phyloP scores from a whole-genome alignment of 2,797 vertebrate genomes.

The Enteromius radiatus region DNA sequence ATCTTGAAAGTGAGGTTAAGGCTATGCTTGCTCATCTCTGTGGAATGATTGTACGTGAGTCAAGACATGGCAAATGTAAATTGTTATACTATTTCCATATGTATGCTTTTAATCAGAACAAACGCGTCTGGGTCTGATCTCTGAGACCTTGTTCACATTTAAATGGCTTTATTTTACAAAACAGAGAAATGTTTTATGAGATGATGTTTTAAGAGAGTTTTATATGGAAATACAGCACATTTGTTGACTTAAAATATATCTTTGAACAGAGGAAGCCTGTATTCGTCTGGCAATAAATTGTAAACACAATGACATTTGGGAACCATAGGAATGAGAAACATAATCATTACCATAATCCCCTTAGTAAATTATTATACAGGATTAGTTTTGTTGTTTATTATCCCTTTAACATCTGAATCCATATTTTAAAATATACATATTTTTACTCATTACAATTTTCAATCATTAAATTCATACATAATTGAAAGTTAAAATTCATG shows the following conservation, averaged over 20 bases:
- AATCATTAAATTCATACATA: not conserved
- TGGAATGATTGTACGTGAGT: not conserved
- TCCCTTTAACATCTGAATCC: constrained; percentile 17
- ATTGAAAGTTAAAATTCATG: not conserved
- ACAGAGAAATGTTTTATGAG: not conserved
- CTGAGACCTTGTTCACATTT: not conserved
- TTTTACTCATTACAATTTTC: not conserved
- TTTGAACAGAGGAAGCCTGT: not conserved
- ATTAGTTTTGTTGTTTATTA: not conserved
- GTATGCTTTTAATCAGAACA: constrained; percentile 2
- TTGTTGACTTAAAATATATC: not conserved
- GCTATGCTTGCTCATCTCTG: not conserved
- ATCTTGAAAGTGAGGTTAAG: not conserved
- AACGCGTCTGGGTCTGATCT: not conserved
- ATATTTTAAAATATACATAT: not conserved
- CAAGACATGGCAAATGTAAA: not conserved
- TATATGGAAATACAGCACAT: not conserved
- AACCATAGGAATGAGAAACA: constrained; percentile 7
- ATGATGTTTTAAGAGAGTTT: not conserved
- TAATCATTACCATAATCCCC: not conserved
- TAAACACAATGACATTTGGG: not conserved
- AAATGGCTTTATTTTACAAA: not conserved
- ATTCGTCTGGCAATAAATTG: not conserved
- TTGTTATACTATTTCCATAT: not conserved
- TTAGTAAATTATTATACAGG: constrained; percentile 18